A percentile compares a stretch with the other conserved stretches of the same genome.
These are phyloP conservation scores for Drymodes brunneopygia DNA, from an alignment of 2,113 vertebrate species.

Conservation along the genomic window DNA sequence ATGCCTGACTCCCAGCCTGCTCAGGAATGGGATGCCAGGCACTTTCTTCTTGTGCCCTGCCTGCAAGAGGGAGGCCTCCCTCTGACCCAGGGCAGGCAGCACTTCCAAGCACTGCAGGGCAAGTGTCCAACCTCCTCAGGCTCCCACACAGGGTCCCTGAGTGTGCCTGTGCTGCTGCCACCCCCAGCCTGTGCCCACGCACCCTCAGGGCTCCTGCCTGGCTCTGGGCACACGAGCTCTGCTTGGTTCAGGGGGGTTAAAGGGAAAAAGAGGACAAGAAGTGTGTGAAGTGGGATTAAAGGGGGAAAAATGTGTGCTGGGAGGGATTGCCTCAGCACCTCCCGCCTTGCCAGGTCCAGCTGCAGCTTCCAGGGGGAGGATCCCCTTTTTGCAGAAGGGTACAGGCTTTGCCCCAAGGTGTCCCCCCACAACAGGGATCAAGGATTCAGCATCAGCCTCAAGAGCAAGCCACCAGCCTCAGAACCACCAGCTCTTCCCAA, in stretches of 20 bases:
- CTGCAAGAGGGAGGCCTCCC: neutral
- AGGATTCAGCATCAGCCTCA: neutral
- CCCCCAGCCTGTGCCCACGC: fast-evolving
- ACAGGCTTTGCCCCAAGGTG: neutral
- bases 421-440: fast-evolving
- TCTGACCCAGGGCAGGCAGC: neutral
- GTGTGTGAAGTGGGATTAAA: neutral
- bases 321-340: neutral
- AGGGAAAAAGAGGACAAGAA: fast-evolving
- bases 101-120: neutral
- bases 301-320: neutral
- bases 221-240: fast-evolving
- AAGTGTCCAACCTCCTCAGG: fast-evolving
- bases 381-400: neutral
- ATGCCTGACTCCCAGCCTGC: neutral
- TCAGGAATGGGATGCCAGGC: neutral
- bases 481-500: neutral
- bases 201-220: neutral
- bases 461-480: neutral
- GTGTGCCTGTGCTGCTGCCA: fast-evolving
- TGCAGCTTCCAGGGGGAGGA: neutral
- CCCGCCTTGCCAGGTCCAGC: neutral
- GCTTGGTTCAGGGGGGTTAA: neutral
- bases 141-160: fast-evolving
- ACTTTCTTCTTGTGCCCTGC: neutral